phyloP scores from a whole-genome alignment of 1,140 invertebrate genomes.

The Drosophila sucinea region DNA sequence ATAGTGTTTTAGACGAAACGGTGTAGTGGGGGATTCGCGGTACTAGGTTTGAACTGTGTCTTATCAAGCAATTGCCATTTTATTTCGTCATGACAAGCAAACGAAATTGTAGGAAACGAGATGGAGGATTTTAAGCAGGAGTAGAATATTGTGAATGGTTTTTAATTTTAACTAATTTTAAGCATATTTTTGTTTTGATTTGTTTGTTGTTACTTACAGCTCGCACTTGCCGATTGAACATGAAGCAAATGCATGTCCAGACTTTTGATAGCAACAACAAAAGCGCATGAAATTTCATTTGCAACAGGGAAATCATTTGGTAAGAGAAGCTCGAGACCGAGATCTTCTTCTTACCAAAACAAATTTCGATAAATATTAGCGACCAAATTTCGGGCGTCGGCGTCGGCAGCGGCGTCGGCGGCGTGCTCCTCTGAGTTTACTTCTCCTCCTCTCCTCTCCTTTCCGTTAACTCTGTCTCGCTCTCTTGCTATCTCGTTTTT shows the following conservation, averaged over 20 bases:
- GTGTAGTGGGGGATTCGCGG: not conserved
- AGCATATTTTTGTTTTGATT: not conserved
- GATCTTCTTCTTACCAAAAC: slow-evolving; percentile 62
- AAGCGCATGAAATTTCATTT: slow-evolving; percentile 98
- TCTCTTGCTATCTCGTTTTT: not conserved
- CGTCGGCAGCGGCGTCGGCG: not conserved
- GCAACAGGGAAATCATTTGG: slow-evolving; percentile 97
- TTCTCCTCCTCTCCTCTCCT: not conserved
- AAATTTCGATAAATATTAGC: slow-evolving; percentile 6
- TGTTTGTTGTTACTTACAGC: slow-evolving; percentile 89
- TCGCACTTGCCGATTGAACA: slow-evolving; percentile 97
- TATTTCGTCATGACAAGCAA: slow-evolving; percentile 15
- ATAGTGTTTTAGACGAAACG: no score
- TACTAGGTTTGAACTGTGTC: not conserved
- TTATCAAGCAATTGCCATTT: slow-evolving; percentile 36
- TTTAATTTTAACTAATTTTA: not conserved
- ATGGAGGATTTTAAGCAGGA: not conserved
- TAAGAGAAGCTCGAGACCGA: slow-evolving; percentile 42
- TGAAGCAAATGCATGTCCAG: slow-evolving; percentile 98
- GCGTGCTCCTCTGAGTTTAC: slow-evolving; percentile 1
- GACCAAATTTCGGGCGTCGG: slow-evolving; percentile 18
- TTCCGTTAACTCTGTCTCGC: not conserved
- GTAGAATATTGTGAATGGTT: not conserved
- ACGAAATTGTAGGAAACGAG: not conserved
- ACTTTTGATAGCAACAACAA: slow-evolving; percentile 97